These are phyloP conservation scores for Triplophysa yarkandensis DNA, from an alignment of 2,797 vertebrate genomes.

Conservation along the genomic window DNA sequence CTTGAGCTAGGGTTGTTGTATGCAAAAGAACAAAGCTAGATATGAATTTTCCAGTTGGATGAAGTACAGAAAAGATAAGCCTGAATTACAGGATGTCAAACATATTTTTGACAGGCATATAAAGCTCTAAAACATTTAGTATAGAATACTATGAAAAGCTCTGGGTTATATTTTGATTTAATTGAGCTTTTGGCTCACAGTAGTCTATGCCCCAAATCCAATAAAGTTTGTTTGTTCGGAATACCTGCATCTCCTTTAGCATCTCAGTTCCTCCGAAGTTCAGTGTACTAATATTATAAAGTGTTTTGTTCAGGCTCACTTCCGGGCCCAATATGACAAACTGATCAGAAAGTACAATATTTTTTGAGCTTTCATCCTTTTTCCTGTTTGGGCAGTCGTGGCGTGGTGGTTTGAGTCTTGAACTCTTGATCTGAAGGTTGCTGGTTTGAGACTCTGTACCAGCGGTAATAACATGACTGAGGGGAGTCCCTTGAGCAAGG, in stretches of 20 bases:
- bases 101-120: neutral
- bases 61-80: neutral
- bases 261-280: neutral
- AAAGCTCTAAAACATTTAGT: neutral
- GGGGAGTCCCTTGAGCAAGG: too few relatives aligned
- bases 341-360: neutral
- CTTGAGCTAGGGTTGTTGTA: neutral
- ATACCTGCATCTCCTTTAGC: conserved; percentile 1
- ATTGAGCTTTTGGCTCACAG: conserved; percentile 10
- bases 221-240: conserved; percentile 3
- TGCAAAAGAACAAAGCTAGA: neutral
- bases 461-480: too few relatives aligned
- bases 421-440: too few relatives aligned
- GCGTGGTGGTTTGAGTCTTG: too few relatives aligned
- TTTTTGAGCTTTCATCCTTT: neutral
- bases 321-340: conserved; percentile 7
- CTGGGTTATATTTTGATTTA: conserved; percentile 2
- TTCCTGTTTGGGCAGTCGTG: too few relatives aligned
- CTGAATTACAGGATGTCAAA: neutral
- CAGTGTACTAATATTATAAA: neutral
- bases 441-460: too few relatives aligned
- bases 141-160: neutral
- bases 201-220: neutral
- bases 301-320: neutral
- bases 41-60: neutral